These are phyloP conservation scores for Elysia crispata DNA, from an alignment of 2,888 invertebrate species.

Conservation along the genomic window DNA sequence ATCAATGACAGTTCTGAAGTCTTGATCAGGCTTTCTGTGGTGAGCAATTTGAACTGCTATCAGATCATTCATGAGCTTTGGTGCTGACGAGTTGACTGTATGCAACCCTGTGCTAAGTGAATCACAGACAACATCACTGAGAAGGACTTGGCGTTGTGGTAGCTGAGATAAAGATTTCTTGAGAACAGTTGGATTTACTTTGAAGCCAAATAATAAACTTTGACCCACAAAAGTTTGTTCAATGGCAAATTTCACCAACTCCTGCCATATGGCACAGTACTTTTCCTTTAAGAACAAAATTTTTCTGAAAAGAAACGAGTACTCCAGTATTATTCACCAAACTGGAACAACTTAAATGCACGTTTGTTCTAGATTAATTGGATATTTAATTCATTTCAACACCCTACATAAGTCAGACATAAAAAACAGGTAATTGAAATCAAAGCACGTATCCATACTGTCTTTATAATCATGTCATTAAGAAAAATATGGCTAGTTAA, in stretches of 20 bases:
- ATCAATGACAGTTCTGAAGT: slow-evolving; percentile 2
- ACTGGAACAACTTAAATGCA: too few species aligned
- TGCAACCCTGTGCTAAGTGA: too few species aligned
- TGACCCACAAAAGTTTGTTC: slow-evolving; percentile 33
- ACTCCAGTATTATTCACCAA: too few species aligned
- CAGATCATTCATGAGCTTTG: not conserved
- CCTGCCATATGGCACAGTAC: not conserved
- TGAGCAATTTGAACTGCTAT: slow-evolving; percentile 25
- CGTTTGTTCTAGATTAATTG: too few species aligned
- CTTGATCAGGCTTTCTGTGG: not conserved
- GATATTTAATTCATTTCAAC: too few species aligned
- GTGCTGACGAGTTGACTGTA: not conserved
- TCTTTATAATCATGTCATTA: too few species aligned
- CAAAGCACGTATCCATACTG: too few species aligned
- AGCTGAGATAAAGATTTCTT: not conserved
- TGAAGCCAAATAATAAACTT: slow-evolving; percentile 34
- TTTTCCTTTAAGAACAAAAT: not conserved
- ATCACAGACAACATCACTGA: slow-evolving; percentile 18
- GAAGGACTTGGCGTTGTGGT: not conserved
- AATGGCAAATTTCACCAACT: slow-evolving; percentile 10
- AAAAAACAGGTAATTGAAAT: too few species aligned
- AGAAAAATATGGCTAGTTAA: too few species aligned
- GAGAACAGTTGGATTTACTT: not conserved
- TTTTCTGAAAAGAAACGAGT: slow-evolving; percentile 1
- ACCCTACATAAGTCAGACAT: too few species aligned